Evolutionary conservation across 2,113 vertebrate genomes (phyloP).

Genomic region (Eretmochelys imbricata): DNA sequence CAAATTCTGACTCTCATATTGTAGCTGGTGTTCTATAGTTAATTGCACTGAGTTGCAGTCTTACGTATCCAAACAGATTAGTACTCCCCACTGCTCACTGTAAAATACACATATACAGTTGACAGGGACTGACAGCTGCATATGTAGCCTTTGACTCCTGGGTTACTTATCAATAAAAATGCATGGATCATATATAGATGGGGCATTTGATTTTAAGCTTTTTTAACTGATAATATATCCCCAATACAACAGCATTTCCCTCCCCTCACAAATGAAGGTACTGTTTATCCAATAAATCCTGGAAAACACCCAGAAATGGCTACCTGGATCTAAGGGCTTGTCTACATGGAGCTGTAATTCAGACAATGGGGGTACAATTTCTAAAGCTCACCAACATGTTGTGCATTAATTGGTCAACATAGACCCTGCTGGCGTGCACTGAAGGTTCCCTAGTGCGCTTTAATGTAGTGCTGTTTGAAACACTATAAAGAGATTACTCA

Average conservation of each 20-base stretch:
- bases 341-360: not conserved
- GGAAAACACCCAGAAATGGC: not conserved
- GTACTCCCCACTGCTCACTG: not conserved
- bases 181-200: not conserved
- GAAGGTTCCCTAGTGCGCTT: not conserved
- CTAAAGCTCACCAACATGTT: not conserved
- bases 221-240: not conserved
- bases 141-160: rapidly evolving
- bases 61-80: not conserved
- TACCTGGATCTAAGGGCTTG: not conserved
- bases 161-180: not conserved
- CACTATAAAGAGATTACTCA: not conserved
- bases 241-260: not conserved
- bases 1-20: rapidly evolving
- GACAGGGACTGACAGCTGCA: not conserved
- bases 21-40: not conserved
- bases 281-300: not conserved
- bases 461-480: not conserved
- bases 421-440: not conserved
- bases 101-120: not conserved
- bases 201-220: not conserved
- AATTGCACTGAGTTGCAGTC: not conserved
- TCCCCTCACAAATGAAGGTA: not conserved
- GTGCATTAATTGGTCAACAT: not conserved
- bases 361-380: not conserved